These are phyloP conservation scores for Eufriesea mexicana DNA, from an alignment of 1,140 invertebrate genomes.

Conservation along the genomic window DNA sequence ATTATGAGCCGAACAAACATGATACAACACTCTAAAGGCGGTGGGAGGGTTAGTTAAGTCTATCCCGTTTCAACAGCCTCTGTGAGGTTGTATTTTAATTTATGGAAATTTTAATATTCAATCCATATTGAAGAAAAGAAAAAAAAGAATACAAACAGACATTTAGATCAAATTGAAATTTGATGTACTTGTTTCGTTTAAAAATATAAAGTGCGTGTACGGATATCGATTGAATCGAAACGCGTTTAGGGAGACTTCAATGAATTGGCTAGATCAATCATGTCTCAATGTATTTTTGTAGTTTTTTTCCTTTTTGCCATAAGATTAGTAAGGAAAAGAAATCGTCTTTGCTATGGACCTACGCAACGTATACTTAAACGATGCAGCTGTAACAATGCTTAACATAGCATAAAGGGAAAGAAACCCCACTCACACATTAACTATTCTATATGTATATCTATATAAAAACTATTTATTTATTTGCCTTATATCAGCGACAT, in stretches of 20 bases:
- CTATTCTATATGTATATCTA: constrained; percentile 31
- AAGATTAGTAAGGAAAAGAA: constrained; percentile 27
- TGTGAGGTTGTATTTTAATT: constrained; percentile 64
- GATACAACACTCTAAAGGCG: constrained; percentile 48
- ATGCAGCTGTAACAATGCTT: constrained; percentile 61
- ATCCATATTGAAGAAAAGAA: constrained; percentile 6
- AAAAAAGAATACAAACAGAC: neutral
- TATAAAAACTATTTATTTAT: constrained; percentile 63
- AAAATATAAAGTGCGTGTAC: constrained; percentile 16
- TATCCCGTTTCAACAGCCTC: constrained; percentile 63
- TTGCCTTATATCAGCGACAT: constrained; percentile 59
- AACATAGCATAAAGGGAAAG: constrained; percentile 46
- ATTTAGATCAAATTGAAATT: constrained; percentile 48
- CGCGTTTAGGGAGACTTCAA: constrained; percentile 41
- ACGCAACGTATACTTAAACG: constrained; percentile 55
- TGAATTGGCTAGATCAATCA: constrained; percentile 46
- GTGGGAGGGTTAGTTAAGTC: constrained; percentile 68
- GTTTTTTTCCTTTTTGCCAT: constrained; percentile 50
- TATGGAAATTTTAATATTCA: constrained; percentile 57
- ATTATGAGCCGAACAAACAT: constrained; percentile 44
- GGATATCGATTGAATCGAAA: constrained; percentile 55
- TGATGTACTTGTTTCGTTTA: constrained; percentile 41
- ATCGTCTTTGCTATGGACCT: constrained; percentile 57
- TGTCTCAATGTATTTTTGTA: constrained; percentile 54
- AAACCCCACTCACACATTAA: constrained; percentile 18